Base-by-base conservation (phyloP, 1,140 invertebrate genomes). In the Ooceraea biroi region DNA sequence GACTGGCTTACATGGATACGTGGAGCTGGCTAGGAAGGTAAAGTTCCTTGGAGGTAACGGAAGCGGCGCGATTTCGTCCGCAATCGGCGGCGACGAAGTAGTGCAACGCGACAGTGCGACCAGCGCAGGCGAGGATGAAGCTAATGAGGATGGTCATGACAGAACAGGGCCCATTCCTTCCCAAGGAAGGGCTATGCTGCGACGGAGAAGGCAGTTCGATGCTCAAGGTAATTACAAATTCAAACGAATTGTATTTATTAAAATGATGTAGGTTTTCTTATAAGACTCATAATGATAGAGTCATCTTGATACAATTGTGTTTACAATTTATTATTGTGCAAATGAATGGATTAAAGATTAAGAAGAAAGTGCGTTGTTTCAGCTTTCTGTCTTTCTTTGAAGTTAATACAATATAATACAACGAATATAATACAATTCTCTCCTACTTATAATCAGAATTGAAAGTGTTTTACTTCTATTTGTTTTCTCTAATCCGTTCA, bases 21-120 rank as follows among this genome's bases (percentile, higher is more conserved):
- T 87, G 1, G 93, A 94, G 41, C 57, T 94, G 1, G 91, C 93
- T 0, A 91, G 92, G 69, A 93, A 92, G 71, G 92, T 94, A 0
- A 92, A 94, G 48, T 89, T 94, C 7, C 93, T 94, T 61, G 90
- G 91, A 8, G 88, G 89, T 30, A 85, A 57, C 57, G 90, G 92
- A 73, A 92, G 88, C 41, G 84, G 90, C 60, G 63, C 90, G 4
- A 85, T 90, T 25, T 72, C 86, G 17, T 92, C 92, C n/a, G 77
- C 87, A 1, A 92, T 92, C 22, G 92, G 91, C 71, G 88, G 90
- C 25, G 92, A 94, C 55, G 92, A 94, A 82, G 84, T 92, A 4
- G 85, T 94, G 73, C 93, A 94, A 84, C 92, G 93, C 1, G 94
- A 94, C 83, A 94, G 94, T 82, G 93, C 94, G 8, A 94, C 93